Evolutionary conservation across 2,113 vertebrate species (phyloP).

Genomic region (Pavo muticus): DNA sequence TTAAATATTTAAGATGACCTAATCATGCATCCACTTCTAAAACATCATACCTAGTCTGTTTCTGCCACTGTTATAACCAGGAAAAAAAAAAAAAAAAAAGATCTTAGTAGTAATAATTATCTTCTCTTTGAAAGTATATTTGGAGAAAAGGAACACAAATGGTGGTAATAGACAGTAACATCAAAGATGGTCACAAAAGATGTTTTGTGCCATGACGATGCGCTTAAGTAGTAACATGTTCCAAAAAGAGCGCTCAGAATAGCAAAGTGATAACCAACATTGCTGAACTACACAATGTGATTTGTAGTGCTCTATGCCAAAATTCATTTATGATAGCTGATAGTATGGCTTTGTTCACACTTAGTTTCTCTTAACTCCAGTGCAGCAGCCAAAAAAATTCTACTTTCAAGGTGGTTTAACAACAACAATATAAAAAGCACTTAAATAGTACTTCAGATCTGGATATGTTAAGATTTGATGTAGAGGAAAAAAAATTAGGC

Average conservation of each 20-base stretch:
- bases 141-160: background rate
- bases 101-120: background rate
- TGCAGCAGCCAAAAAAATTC: background rate
- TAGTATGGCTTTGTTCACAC: background rate
- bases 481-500: background rate
- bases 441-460: background rate
- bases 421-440: background rate
- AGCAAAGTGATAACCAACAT: background rate
- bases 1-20: background rate
- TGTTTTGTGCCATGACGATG: background rate
- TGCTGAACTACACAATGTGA: background rate
- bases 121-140: background rate
- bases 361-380: background rate
- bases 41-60: background rate
- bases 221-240: background rate
- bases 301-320: background rate
- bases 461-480: background rate
- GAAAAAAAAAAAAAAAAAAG: conserved; percentile 22
- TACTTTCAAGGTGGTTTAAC: background rate
- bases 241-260: background rate
- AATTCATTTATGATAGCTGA: background rate
- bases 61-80: background rate
- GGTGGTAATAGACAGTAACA: background rate
- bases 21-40: background rate
- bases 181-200: background rate